Conservation (phyloP, 2,888 invertebrate species). For the Abrostola tripartita region DNA sequence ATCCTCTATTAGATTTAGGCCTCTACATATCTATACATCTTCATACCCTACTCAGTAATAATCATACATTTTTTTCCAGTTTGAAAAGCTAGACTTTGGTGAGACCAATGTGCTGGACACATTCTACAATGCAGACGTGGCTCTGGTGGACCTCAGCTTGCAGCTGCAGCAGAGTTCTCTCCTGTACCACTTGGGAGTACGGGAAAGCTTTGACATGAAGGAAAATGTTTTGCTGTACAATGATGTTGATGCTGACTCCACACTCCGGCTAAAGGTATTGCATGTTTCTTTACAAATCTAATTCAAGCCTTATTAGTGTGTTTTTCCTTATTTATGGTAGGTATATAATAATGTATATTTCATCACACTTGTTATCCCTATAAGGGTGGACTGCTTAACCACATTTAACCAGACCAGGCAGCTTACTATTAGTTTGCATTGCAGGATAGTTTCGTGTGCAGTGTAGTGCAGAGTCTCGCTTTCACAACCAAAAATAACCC, state of each 20-base stretch:
- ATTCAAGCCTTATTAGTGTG: neutral
- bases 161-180: constrained; percentile 97
- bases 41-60: neutral
- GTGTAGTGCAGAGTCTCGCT: too few relatives aligned
- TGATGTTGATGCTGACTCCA: constrained; percentile 95
- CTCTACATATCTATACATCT: too few relatives aligned
- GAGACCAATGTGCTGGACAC: constrained; percentile 98
- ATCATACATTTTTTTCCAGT: constrained; percentile 89
- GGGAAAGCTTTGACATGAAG: constrained; percentile 99
- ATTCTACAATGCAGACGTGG: constrained; percentile 99
- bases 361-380: neutral
- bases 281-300: neutral
- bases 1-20: too few relatives aligned
- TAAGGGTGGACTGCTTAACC: too few relatives aligned
- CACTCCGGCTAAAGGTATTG: constrained; percentile 94
- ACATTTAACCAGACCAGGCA: too few relatives aligned
- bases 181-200: constrained; percentile 98
- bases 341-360: neutral
- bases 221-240: constrained; percentile 97
- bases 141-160: constrained; percentile 97
- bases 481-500: too few relatives aligned
- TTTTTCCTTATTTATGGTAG: neutral
- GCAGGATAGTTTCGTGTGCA: too few relatives aligned
- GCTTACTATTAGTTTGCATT: too few relatives aligned
- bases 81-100: constrained; percentile 99